phyloP scores from a whole-genome alignment of 2,797 vertebrate species.

The Danionella dracula region DNA sequence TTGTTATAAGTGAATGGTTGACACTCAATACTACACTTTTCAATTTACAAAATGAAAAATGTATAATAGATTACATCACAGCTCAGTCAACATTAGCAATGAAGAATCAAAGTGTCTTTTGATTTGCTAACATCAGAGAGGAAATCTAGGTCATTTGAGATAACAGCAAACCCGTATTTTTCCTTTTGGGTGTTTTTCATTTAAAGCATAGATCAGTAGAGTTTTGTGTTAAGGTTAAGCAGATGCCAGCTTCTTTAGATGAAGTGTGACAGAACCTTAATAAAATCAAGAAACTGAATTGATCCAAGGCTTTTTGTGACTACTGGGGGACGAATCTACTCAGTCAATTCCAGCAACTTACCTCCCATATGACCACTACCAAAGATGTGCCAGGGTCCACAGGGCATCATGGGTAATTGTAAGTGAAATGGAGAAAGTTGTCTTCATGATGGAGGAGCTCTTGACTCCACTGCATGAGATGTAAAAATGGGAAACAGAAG shows the following conservation, averaged over 20 bases:
- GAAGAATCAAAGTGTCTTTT: slow-evolving; percentile 4
- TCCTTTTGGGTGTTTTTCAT: background rate
- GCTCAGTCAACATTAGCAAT: background rate
- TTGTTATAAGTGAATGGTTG: background rate
- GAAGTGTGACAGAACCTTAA: slow-evolving; percentile 33
- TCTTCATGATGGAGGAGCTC: slow-evolving; percentile 31
- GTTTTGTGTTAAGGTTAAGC: slow-evolving; percentile 27
- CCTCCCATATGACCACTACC: slow-evolving; percentile 27
- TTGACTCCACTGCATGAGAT: background rate
- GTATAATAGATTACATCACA: background rate
- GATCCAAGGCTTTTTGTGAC: slow-evolving; percentile 41
- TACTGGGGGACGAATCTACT: slow-evolving; percentile 17
- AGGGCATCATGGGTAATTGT: slow-evolving; percentile 43
- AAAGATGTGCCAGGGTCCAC: slow-evolving; percentile 36
- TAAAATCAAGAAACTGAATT: slow-evolving; percentile 41
- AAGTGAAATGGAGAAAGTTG: slow-evolving; percentile 39
- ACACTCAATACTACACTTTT: background rate
- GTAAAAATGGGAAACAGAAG: background rate
- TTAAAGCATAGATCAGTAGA: background rate
- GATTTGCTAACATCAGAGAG: background rate
- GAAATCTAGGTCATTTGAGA: slow-evolving; percentile 12
- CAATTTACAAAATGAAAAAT: background rate
- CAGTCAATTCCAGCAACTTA: slow-evolving; percentile 32
- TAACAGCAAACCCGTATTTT: background rate
- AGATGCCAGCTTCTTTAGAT: slow-evolving; percentile 37